Evolutionary conservation across 1,140 invertebrate genomes (phyloP).

Genomic region (Drosophila guanche): DNA sequence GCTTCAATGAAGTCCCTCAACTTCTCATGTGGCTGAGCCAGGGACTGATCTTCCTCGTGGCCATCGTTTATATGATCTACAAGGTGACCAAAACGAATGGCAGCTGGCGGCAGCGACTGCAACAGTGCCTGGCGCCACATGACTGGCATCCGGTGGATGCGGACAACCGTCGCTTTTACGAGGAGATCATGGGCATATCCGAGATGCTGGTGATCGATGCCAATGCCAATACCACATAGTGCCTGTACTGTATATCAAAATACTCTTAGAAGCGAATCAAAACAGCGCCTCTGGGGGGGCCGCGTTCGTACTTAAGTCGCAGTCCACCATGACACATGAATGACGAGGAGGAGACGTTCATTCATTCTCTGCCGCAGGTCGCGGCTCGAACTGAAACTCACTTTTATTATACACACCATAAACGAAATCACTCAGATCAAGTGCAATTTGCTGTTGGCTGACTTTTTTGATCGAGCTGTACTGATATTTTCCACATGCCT

Average conservation of each 20-base stretch:
- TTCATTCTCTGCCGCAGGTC: no score
- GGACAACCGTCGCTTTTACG: conserved; percentile 74
- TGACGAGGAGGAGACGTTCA: not conserved
- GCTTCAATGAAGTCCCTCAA: conserved; percentile 24
- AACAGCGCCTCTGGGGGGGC: conserved; percentile 3
- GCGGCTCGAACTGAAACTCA: conserved; percentile 45
- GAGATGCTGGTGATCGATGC: conserved; percentile 78
- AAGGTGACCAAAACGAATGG: conserved; percentile 70
- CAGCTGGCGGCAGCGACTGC: conserved; percentile 51
- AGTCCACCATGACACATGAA: conserved; percentile 24
- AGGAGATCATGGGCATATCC: conserved; percentile 78
- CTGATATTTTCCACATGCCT: conserved; percentile 76
- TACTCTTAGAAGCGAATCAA: conserved; percentile 39
- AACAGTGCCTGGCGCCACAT: conserved; percentile 72
- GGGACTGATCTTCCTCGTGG: conserved; percentile 54
- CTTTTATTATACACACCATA: conserved; percentile 43
- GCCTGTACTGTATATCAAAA: conserved; percentile 60
- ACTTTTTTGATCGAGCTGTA: conserved; percentile 51
- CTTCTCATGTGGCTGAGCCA: conserved; percentile 61
- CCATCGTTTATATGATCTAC: conserved; percentile 65
- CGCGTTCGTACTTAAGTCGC: conserved; percentile 7
- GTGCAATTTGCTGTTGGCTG: conserved; percentile 25
- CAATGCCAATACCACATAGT: conserved; percentile 59
- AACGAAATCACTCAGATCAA: conserved; percentile 21
- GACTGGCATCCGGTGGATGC: conserved; percentile 82